Evolutionary conservation across 1,140 invertebrate species (phyloP), one percentile per base, ranked within the genome.

Genomic region (Gryon sp.): DNA sequence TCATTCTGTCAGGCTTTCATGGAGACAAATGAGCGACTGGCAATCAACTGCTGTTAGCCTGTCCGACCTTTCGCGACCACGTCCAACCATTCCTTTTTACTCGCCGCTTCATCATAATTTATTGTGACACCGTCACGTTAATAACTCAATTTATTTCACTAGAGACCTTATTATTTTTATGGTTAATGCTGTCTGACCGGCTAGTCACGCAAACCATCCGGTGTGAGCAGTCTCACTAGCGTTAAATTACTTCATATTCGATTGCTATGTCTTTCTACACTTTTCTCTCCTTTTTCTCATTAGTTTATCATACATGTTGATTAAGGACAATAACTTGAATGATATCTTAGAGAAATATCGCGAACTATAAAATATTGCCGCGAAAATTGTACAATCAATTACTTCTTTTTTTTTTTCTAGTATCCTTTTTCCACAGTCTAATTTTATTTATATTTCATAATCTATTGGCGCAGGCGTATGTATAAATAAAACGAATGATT

Each of bases 91-190:
- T 87, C 83, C 87, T 87, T 87, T 88, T 86, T 86, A 82, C 81
- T 82, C 82, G 82, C 80, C 86, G 84, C 85, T 88, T 87, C 87
- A 85, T 88, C 87, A 88, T 88, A 89, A 88, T 88, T 89, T 89
- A 89, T 89, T 84, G 86, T 84, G 84, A 89, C 87, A 87, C 83
- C 81, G 85, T 87, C 86, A 83, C 86, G 86, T 89, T 89, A 88
- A 89, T 89, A 89, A 89, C 87, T 89, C 87, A 88, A 89, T 89
- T 89, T 89, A 89, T 89, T 88, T 89, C 85, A 86, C 86, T 85
- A 83, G 78, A 84, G 79, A 80, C 77, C 81, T 80, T 83, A 85
- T 83, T 85, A 83, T 84, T 84, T 84, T 83, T 85, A 83, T 76
- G 82, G 72, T 62, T 74, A 74, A 72, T 72, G 79, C 80, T 60